A percentile compares a stretch with the other conserved stretches of the same genome.
These are phyloP conservation scores for Junonia oenone DNA, from an alignment of 2,888 invertebrate species.

Conservation along the genomic window DNA sequence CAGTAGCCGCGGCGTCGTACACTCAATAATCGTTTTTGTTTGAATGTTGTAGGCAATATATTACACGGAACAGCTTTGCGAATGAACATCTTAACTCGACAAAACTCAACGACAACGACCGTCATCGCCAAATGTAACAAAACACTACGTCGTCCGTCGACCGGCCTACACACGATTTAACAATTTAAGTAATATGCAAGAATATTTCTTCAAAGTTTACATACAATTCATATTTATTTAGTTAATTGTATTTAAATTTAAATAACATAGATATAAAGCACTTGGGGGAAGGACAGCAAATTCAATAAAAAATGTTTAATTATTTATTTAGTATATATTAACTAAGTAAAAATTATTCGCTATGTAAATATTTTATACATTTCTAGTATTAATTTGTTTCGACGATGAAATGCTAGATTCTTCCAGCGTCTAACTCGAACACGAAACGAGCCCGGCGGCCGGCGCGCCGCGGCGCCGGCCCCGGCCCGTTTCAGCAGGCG, in stretches of 20 bases:
- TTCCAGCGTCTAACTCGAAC: conserved; percentile 66
- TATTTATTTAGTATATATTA: conserved; percentile 75
- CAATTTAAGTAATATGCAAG: conserved; percentile 72
- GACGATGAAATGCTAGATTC: conserved; percentile 73
- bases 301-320: conserved; percentile 79
- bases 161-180: conserved; percentile 58
- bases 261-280: conserved; percentile 80
- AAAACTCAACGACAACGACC: conserved; percentile 23
- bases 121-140: conserved; percentile 40
- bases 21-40: not conserved
- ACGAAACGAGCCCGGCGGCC: conserved; percentile 50
- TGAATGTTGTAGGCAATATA: conserved; percentile 18
- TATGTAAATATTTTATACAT: conserved; percentile 79
- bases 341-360: conserved; percentile 79
- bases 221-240: conserved; percentile 73
- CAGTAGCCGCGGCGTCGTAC: not conserved
- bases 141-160: conserved; percentile 34
- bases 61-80: not conserved
- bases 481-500: conserved; percentile 48
- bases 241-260: conserved; percentile 76
- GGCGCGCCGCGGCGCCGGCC: conserved; percentile 28
- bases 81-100: not conserved
- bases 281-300: conserved; percentile 81
- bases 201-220: conserved; percentile 74
- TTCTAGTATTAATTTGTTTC: conserved; percentile 73